A percentile compares a stretch with the other conserved stretches of the same genome.
These are phyloP conservation scores for Thripadectes ignobilis DNA, from an alignment of 2,797 vertebrate genomes.

Conservation along the genomic window DNA sequence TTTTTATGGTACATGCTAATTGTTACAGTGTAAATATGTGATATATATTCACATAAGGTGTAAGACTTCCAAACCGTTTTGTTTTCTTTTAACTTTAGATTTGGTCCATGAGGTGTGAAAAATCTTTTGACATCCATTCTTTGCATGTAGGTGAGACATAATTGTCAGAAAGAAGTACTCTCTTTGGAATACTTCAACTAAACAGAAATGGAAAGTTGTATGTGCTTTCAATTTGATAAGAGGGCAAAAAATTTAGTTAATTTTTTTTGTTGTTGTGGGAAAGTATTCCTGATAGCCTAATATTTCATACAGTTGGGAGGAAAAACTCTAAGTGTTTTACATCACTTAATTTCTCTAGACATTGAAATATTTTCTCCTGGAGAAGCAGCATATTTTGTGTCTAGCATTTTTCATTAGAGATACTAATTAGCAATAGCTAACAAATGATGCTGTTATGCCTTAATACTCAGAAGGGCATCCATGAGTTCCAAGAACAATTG, in stretches of 20 bases:
- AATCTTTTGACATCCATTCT: not conserved
- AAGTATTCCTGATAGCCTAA: not conserved
- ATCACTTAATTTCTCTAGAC: not conserved
- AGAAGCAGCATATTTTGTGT: not conserved
- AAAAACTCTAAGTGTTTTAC: not conserved
- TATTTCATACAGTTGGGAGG: not conserved
- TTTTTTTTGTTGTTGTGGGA: not conserved
- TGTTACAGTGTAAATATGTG: not conserved
- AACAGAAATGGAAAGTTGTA: not conserved
- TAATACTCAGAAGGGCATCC: not conserved
- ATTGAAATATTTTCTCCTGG: not conserved
- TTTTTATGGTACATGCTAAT: not conserved
- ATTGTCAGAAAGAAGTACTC: not conserved
- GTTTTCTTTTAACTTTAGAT: not conserved
- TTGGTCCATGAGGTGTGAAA: not conserved
- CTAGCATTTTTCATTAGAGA: not conserved
- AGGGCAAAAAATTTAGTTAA: not conserved
- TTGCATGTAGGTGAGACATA: not conserved
- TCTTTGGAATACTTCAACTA: not conserved
- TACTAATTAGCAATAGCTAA: not conserved
- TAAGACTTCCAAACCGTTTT: not conserved
- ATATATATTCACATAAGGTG: not conserved
- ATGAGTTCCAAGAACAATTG: not conserved
- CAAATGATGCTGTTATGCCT: not conserved
- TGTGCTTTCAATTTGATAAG: not conserved